Conservation (phyloP, 2,797 vertebrate genomes). For the Arctocebus calabarensis region DNA sequence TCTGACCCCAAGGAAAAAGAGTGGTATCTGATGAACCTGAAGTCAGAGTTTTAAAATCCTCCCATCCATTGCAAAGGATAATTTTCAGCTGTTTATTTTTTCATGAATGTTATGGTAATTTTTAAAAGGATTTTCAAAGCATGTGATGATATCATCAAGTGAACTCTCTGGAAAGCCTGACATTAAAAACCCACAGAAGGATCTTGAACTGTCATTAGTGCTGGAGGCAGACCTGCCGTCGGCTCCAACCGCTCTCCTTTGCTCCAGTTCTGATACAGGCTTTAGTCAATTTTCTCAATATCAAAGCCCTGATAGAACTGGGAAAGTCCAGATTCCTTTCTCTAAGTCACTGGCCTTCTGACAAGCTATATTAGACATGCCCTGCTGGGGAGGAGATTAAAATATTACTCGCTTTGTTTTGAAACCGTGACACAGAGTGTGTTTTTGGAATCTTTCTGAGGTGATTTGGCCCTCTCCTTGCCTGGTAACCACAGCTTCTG, state of each 20-base stretch:
- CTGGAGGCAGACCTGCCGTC: constrained; percentile 6
- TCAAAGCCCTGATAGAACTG: constrained; percentile 62
- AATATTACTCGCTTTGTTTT: constrained; percentile 87
- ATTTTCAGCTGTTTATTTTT: constrained; percentile 50
- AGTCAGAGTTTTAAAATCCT: neutral
- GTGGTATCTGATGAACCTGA: neutral
- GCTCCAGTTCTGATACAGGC: neutral
- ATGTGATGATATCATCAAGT: constrained; percentile 53
- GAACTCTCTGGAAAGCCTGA: constrained; percentile 52
- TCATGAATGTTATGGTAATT: constrained; percentile 39
- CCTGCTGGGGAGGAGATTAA: constrained; percentile 84
- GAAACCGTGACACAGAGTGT: constrained; percentile 84
- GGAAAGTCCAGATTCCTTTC: constrained; percentile 67
- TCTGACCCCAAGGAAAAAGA: neutral
- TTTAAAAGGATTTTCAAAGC: constrained; percentile 55
- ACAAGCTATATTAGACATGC: constrained; percentile 78
- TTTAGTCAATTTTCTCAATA: constrained; percentile 49
- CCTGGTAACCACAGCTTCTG: constrained; percentile 87
- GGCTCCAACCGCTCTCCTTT: neutral
- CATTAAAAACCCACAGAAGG: constrained; percentile 53
- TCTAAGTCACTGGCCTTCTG: constrained; percentile 68
- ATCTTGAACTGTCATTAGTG: constrained; percentile 41
- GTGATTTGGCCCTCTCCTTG: constrained; percentile 84
- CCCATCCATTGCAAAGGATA: neutral
- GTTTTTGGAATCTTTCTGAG: constrained; percentile 83